These are phyloP conservation scores for Trichonephila inaurata DNA, from an alignment of 1,140 invertebrate genomes.

Conservation along the genomic window DNA sequence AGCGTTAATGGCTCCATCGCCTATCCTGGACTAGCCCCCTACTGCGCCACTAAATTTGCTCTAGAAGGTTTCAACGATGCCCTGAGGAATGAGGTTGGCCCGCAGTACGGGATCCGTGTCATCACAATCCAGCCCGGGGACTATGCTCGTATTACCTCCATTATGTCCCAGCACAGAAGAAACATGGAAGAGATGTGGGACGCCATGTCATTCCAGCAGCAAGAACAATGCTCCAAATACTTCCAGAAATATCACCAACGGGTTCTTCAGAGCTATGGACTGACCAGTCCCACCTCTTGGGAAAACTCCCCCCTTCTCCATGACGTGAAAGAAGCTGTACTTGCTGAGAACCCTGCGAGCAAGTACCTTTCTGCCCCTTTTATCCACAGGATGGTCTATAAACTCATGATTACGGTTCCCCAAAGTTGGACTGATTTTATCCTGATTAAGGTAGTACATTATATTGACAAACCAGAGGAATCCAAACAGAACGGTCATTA, in stretches of 20 bases:
- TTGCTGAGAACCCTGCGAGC: neutral
- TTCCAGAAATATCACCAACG: constrained; percentile 77
- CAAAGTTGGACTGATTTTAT: neutral
- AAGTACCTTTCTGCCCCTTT: constrained; percentile 19
- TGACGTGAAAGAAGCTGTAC: constrained; percentile 76
- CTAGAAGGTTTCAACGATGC: constrained; percentile 82
- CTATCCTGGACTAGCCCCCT: constrained; percentile 87
- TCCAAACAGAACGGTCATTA: too few species aligned
- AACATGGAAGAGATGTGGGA: constrained; percentile 78
- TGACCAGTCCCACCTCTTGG: constrained; percentile 66
- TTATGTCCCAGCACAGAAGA: constrained; percentile 77
- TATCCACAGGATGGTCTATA: neutral
- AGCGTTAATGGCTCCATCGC: constrained; percentile 89
- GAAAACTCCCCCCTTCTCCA: constrained; percentile 73
- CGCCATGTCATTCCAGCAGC: constrained; percentile 76
- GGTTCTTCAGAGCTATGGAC: constrained; percentile 74
- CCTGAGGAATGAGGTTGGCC: constrained; percentile 80
- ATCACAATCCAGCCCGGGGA: constrained; percentile 81
- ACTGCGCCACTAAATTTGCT: constrained; percentile 90
- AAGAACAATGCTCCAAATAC: constrained; percentile 77
- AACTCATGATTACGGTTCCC: neutral
- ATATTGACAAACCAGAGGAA: too few species aligned
- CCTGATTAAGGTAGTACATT: neutral
- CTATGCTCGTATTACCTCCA: constrained; percentile 80
- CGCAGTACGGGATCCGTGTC: constrained; percentile 80